Evolutionary conservation across 1,140 invertebrate genomes (phyloP).

Genomic region (Eulimnadia texana): DNA sequence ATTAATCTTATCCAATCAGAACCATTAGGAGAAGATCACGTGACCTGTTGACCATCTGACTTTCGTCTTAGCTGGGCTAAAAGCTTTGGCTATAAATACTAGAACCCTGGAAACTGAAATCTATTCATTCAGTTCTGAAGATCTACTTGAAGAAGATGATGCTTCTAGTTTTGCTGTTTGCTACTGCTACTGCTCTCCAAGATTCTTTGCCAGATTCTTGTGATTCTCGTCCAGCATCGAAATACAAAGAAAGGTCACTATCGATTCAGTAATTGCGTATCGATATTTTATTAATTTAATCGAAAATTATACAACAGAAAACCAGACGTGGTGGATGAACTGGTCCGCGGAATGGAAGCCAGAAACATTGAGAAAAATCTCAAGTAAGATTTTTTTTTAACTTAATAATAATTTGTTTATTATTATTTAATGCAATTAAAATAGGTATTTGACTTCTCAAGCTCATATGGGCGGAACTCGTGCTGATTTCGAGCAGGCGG

Average conservation of each 20-base stretch:
- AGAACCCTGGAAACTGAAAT: neutral
- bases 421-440: neutral
- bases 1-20: no score
- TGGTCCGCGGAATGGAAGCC: conserved; percentile 11
- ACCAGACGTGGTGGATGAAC: neutral
- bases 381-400: conserved; percentile 13
- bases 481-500: conserved; percentile 20
- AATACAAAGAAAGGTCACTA: neutral
- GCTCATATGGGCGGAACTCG: conserved; percentile 20
- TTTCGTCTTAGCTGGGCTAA: neutral
- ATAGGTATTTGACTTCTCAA: conserved; percentile 19
- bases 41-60: no score
- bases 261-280: neutral
- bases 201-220: neutral
- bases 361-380: conserved; percentile 17
- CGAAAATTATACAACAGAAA: neutral
- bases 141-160: neutral
- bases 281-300: neutral
- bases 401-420: neutral
- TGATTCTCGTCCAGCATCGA: neutral
- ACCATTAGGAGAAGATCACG: no score
- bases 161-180: neutral
- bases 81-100: neutral
- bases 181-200: neutral
- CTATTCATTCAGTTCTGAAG: neutral